phyloP scores from a whole-genome alignment of 2,113 vertebrate species.

The Oncorhynchus kisutch region DNA sequence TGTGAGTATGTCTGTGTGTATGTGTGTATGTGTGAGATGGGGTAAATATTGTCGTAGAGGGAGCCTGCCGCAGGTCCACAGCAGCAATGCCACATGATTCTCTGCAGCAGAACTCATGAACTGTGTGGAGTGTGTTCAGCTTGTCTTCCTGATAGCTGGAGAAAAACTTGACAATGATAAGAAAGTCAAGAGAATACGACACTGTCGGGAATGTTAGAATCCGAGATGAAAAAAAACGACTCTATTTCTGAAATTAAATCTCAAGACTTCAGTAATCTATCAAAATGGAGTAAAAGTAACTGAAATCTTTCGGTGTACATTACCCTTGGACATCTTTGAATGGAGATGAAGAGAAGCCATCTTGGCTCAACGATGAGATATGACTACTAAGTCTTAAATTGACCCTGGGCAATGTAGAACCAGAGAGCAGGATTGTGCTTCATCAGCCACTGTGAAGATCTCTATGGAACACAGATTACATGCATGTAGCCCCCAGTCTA shows the following conservation, averaged over 20 bases:
- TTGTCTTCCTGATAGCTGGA: background rate
- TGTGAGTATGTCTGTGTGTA: conserved; percentile 14
- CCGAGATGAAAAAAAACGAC: background rate
- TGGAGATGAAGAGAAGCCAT: conserved; percentile 52
- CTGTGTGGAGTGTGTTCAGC: background rate
- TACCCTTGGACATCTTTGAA: conserved; percentile 47
- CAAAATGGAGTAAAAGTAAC: conserved; percentile 56
- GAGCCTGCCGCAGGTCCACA: background rate
- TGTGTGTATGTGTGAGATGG: background rate
- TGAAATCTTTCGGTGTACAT: conserved; percentile 57
- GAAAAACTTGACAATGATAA: conserved; percentile 12
- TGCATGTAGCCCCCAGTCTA: conserved; percentile 52
- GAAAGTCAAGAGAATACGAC: background rate
- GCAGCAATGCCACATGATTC: background rate
- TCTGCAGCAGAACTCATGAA: background rate
- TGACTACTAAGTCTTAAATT: background rate
- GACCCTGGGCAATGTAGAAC: background rate
- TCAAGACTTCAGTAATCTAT: background rate
- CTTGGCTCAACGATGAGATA: background rate
- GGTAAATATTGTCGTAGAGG: conserved; percentile 5
- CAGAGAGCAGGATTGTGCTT: background rate
- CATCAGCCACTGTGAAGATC: conserved; percentile 47
- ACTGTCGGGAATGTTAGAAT: background rate
- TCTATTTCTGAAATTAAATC: background rate
- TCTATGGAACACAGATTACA: conserved; percentile 60